A percentile compares a stretch with the other conserved stretches of the same genome.
Conservation (phyloP, 1,140 invertebrate genomes). For the Ceratina australensis region DNA sequence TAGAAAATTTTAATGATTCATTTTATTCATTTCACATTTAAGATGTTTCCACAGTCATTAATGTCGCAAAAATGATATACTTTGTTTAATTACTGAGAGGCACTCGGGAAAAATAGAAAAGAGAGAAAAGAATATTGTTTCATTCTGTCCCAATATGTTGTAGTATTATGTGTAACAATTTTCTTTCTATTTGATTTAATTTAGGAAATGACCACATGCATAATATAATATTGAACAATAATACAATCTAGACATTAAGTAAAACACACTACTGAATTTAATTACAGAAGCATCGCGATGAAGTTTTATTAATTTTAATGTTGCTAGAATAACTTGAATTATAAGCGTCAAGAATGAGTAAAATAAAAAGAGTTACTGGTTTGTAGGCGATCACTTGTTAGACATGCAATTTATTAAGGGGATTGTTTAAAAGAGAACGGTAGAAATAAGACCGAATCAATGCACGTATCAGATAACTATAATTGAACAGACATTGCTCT, state of each 20-base stretch:
- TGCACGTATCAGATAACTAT: slow-evolving; percentile 10
- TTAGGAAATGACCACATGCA: slow-evolving; percentile 26
- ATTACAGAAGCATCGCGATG: slow-evolving; percentile 61
- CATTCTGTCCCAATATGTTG: slow-evolving; percentile 25
- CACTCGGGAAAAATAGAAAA: slow-evolving; percentile 14
- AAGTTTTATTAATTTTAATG: slow-evolving; percentile 27
- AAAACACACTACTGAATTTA: slow-evolving; percentile 62
- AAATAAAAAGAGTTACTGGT: slow-evolving; percentile 21
- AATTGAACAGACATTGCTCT: slow-evolving; percentile 12
- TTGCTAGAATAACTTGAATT: slow-evolving; percentile 6
- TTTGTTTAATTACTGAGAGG: slow-evolving; percentile 20
- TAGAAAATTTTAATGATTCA: slow-evolving; percentile 49
- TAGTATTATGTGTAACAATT: background rate
- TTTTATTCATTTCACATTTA: slow-evolving; percentile 60
- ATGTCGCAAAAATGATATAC: too few relatives aligned
- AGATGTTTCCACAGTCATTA: slow-evolving; percentile 67
- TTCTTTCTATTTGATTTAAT: slow-evolving; percentile 10
- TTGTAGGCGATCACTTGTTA: slow-evolving; percentile 27
- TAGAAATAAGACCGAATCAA: background rate
- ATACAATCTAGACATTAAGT: slow-evolving; percentile 46
- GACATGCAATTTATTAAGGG: slow-evolving; percentile 30
- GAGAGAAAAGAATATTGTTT: background rate
- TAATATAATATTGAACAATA: slow-evolving; percentile 42
- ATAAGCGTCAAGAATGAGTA: background rate
- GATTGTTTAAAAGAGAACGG: background rate